These are phyloP conservation scores for Pelodytes ibericus DNA, from an alignment of 2,797 vertebrate genomes.

Conservation along the genomic window DNA sequence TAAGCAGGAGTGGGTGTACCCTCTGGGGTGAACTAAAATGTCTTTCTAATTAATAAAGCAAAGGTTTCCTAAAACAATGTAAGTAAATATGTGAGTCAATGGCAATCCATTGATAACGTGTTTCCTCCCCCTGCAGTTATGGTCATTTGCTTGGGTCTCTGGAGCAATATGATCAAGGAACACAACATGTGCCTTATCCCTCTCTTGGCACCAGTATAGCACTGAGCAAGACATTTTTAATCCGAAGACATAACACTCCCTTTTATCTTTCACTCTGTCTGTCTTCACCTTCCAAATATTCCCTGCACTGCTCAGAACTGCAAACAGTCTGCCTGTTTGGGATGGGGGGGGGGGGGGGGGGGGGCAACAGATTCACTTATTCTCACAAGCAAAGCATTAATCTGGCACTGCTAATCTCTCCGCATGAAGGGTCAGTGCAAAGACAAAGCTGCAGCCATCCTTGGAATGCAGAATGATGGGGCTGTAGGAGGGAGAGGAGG, in stretches of 20 bases:
- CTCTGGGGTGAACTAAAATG: too few species aligned
- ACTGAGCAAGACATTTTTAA: slow-evolving; percentile 14
- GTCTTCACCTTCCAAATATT: slow-evolving; percentile 28
- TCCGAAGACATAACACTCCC: slow-evolving; percentile 30
- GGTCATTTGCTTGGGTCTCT: not conserved
- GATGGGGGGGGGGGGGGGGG: too few species aligned
- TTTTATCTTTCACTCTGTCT: slow-evolving; percentile 37
- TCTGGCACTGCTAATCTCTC: slow-evolving; percentile 12
- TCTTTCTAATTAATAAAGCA: too few species aligned
- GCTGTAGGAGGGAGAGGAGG: not conserved
- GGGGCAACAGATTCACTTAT: slow-evolving; percentile 15
- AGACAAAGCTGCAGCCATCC: slow-evolving; percentile 27
- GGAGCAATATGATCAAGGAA: not conserved
- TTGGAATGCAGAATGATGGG: slow-evolving; percentile 36
- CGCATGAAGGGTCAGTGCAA: slow-evolving; percentile 1
- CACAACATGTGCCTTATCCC: not conserved
- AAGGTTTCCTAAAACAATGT: too few species aligned
- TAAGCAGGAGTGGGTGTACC: too few species aligned
- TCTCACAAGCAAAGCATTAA: slow-evolving; percentile 33
- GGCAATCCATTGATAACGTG: not conserved
- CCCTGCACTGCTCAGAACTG: slow-evolving; percentile 15
- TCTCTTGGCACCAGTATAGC: not conserved
- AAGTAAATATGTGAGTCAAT: too few species aligned
- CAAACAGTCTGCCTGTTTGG: slow-evolving; percentile 7
- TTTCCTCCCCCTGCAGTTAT: not conserved